phyloP scores from a whole-genome alignment of 1,140 invertebrate genomes.

The Brachionus asplanchnoidis region DNA sequence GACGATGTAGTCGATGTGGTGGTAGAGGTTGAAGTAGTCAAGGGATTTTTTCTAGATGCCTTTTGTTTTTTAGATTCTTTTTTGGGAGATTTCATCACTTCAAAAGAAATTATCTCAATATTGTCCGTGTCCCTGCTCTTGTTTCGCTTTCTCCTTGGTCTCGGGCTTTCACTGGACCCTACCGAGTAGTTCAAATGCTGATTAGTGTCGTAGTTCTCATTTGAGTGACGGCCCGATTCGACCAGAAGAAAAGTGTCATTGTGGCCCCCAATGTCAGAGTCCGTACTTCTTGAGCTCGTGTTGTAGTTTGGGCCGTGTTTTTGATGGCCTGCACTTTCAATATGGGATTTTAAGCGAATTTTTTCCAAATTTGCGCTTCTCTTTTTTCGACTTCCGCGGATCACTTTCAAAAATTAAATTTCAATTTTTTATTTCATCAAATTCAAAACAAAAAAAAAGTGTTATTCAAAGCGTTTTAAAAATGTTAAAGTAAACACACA shows the following conservation, averaged over 20 bases:
- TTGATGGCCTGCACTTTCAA: background rate
- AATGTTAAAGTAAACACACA: background rate
- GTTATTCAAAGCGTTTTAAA: background rate
- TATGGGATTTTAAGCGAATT: slow-evolving; percentile 24
- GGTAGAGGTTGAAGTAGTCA: background rate
- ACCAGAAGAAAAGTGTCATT: slow-evolving; percentile 30
- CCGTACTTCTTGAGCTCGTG: background rate
- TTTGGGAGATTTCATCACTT: slow-evolving; percentile 9
- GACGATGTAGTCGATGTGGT: background rate
- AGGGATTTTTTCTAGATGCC: background rate
- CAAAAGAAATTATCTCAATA: slow-evolving; percentile 23
- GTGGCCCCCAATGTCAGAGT: background rate
- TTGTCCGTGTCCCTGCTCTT: background rate
- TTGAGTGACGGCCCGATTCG: slow-evolving; percentile 9
- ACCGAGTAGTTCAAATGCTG: background rate
- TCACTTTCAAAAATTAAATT: background rate
- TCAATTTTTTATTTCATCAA: background rate
- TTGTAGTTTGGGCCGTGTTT: background rate
- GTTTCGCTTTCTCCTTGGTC: background rate
- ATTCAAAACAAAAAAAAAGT: background rate
- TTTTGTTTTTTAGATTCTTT: background rate
- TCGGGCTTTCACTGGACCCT: background rate
- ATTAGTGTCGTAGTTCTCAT: background rate
- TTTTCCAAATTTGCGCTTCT: slow-evolving; percentile 33
- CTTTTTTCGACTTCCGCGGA: slow-evolving; percentile 10